Evolutionary conservation across 2,888 invertebrate genomes (phyloP).

Genomic region (Gastracanthus pulcherrimus): DNA sequence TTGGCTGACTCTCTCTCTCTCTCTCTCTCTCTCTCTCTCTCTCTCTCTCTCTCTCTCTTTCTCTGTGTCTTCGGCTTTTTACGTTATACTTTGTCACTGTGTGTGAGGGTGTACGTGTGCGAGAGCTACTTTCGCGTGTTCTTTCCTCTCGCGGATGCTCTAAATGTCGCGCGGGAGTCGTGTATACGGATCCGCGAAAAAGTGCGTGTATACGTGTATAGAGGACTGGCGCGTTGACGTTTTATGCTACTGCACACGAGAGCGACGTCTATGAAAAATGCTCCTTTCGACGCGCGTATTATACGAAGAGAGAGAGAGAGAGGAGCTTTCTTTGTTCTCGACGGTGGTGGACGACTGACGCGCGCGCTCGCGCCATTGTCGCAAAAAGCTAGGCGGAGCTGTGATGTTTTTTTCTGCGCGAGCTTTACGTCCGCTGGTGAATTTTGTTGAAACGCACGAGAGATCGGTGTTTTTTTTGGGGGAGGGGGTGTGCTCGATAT

Average conservation of each 20-base stretch:
- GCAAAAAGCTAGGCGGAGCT: background rate
- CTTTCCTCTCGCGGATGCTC: background rate
- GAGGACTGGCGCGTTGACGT: background rate
- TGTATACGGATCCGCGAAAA: background rate
- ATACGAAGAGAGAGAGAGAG: background rate
- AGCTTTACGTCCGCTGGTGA: background rate
- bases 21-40: background rate
- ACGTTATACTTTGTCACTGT: no score
- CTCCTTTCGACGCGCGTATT: background rate
- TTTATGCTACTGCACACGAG: no score
- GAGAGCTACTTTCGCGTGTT: background rate
- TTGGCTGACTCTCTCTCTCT: conserved; percentile 9
- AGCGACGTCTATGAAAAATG: background rate
- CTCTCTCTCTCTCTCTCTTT: background rate
- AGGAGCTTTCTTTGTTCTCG: background rate
- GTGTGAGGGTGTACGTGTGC: no score
- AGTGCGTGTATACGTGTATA: background rate
- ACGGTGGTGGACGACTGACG: background rate
- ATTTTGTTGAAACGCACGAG: background rate
- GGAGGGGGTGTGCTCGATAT: background rate
- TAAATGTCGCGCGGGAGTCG: conserved; percentile 3
- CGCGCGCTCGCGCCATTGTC: background rate
- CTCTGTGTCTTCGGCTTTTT: background rate
- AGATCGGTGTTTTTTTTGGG: background rate
- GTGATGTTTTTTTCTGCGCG: background rate